Evolutionary conservation across 2,888 invertebrate species (phyloP).

Genomic region (Hypomecis punctinalis): DNA sequence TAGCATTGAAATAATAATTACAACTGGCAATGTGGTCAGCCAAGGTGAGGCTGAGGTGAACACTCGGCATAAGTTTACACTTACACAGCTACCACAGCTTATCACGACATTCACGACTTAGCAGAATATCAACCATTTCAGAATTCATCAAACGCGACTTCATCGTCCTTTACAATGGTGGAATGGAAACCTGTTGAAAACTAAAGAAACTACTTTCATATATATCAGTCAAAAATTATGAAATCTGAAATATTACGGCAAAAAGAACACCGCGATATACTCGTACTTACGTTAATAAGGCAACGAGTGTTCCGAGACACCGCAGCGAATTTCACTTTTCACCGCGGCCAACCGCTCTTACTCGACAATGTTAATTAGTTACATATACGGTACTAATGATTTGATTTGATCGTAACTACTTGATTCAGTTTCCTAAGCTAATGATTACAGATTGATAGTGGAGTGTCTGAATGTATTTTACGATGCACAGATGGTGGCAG

Average conservation of each 20-base stretch:
- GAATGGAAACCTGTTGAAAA: constrained; percentile 5
- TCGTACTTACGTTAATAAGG: constrained; percentile 20
- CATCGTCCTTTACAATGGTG: neutral
- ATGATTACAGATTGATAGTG: neutral
- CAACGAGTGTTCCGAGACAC: constrained; percentile 21
- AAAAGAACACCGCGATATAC: neutral
- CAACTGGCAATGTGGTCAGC: constrained; percentile 15
- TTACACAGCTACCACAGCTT: neutral
- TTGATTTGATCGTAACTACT: constrained; percentile 12
- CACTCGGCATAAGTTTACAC: constrained; percentile 4
- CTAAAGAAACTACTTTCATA: constrained; percentile 17
- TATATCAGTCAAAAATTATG: constrained; percentile 7
- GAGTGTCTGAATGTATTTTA: constrained; percentile 1
- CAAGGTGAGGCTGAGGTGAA: constrained; percentile 16
- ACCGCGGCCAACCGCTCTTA: constrained; percentile 34
- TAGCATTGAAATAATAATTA: constrained; percentile 21
- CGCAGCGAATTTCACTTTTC: constrained; percentile 47
- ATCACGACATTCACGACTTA: too few species aligned
- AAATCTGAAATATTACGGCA: neutral
- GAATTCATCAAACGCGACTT: neutral
- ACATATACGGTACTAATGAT: constrained; percentile 32
- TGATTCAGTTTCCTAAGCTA: neutral
- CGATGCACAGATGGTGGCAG: constrained; percentile 28
- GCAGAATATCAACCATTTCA: neutral
- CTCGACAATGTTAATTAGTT: constrained; percentile 42